phyloP scores from a whole-genome alignment of 2,888 invertebrate genomes.

The Polyploca ridens region DNA sequence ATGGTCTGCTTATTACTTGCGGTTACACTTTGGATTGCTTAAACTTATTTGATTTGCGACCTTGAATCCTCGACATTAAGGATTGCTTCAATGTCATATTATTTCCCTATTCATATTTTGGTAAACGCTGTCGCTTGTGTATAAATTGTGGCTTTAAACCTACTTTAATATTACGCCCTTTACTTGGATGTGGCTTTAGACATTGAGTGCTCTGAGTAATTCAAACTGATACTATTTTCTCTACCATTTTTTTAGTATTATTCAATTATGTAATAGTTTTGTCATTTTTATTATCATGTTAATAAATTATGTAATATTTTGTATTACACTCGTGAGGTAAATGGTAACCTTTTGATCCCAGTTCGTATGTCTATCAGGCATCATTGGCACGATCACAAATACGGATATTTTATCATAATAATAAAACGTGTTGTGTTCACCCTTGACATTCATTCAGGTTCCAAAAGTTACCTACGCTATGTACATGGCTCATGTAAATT shows the following conservation, averaged over 20 bases:
- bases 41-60: constrained; percentile 4
- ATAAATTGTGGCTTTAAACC: constrained; percentile 22
- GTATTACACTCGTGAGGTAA: constrained; percentile 19
- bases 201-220: constrained; percentile 42
- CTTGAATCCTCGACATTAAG: constrained; percentile 3
- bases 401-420: constrained; percentile 36
- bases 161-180: constrained; percentile 36
- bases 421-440: constrained; percentile 40
- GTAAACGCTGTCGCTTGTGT: constrained; percentile 21
- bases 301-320: constrained; percentile 24
- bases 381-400: constrained; percentile 30
- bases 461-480: constrained; percentile 44
- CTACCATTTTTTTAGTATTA: neutral
- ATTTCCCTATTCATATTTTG: neutral
- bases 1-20: constrained; percentile 5
- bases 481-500: constrained; percentile 12
- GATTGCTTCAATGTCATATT: neutral
- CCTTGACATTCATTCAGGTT: constrained; percentile 48
- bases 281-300: constrained; percentile 9
- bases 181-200: constrained; percentile 38
- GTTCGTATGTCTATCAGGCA: constrained; percentile 21
- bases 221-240: constrained; percentile 26
- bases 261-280: neutral
- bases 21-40: neutral
- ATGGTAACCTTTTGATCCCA: constrained; percentile 35